Percentiles rank a stretch among this genome's conserved stretches.
Evolutionary conservation across 23 tunicate species (phyloP).

Genomic region (Aplidium turbinatum): DNA sequence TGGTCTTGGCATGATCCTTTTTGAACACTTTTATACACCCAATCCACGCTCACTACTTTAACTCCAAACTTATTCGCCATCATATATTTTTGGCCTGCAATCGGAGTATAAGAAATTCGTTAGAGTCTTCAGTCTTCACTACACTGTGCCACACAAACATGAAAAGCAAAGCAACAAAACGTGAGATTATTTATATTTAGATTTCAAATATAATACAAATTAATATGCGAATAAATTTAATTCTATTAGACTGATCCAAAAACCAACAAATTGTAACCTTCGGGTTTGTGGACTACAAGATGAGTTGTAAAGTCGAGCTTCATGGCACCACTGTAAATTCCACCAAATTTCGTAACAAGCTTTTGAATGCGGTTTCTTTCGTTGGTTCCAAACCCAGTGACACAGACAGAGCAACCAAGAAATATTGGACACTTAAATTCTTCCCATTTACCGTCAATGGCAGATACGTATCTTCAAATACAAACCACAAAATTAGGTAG

Average conservation of each 20-base stretch:
- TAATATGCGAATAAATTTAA: not conserved
- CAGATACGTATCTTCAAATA: slow-evolving; percentile 54
- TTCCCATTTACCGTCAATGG: slow-evolving; percentile 83
- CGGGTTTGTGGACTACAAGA: slow-evolving; percentile 80
- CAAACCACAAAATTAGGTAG: no score
- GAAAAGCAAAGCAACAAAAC: no score
- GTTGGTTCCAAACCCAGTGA: slow-evolving; percentile 63
- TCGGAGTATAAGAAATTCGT: no score
- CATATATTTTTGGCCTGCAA: slow-evolving; percentile 62
- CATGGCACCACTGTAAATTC: slow-evolving; percentile 86
- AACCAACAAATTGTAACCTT: slow-evolving; percentile 36
- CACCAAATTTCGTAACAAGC: slow-evolving; percentile 79
- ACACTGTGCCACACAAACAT: no score
- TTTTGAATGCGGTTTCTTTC: slow-evolving; percentile 64
- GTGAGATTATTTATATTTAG: no score
- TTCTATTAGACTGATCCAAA: not conserved
- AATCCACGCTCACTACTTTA: slow-evolving; percentile 76
- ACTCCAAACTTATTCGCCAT: slow-evolving; percentile 87
- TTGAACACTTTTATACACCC: slow-evolving; percentile 78
- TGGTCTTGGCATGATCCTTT: slow-evolving; percentile 75
- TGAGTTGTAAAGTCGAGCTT: slow-evolving; percentile 77
- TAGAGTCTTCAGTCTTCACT: no score
- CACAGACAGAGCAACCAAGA: slow-evolving; percentile 80
- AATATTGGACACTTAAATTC: slow-evolving; percentile 82
- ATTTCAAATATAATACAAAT: not conserved